Evolutionary conservation across 2,797 vertebrate species (phyloP).

Genomic region (Craterocephalus amniculus): DNA sequence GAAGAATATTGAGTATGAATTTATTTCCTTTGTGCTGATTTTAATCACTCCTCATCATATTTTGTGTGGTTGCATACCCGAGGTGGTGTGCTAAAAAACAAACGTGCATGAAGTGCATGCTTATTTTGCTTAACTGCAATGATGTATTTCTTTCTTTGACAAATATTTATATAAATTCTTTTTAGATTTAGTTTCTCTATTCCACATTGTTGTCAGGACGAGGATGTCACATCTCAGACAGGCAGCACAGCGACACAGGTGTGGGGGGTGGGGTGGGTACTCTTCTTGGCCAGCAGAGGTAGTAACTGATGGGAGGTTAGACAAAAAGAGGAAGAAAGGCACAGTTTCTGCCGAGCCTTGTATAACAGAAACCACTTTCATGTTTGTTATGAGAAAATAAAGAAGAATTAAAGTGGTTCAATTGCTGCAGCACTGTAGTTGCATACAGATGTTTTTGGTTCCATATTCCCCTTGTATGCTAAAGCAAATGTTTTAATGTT

Average conservation of each 20-base stretch:
- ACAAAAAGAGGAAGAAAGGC: conserved; percentile 63
- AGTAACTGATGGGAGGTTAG: conserved; percentile 75
- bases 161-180: no score
- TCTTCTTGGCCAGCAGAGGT: conserved; percentile 51
- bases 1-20: conserved; percentile 39
- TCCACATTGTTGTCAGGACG: conserved; percentile 56
- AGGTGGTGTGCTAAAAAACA: conserved; percentile 56
- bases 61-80: conserved; percentile 54
- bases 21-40: conserved; percentile 56
- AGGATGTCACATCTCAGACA: conserved; percentile 63
- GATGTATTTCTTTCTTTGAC: conserved; percentile 20
- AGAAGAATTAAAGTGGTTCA: conserved; percentile 21
- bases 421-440: conserved; percentile 9
- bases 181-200: conserved; percentile 30
- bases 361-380: conserved; percentile 46
- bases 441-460: conserved; percentile 14
- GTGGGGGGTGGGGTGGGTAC: background rate
- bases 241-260: conserved; percentile 57
- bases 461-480: conserved; percentile 7
- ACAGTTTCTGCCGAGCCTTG: conserved; percentile 45
- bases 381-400: background rate
- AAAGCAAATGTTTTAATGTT: conserved; percentile 22
- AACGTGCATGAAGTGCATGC: conserved; percentile 39
- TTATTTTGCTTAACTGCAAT: conserved; percentile 41
- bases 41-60: conserved; percentile 67